A percentile compares a stretch with the other conserved stretches of the same genome.
phyloP scores from a whole-genome alignment of 2,113 vertebrate species.

The Seriola dumerili region DNA sequence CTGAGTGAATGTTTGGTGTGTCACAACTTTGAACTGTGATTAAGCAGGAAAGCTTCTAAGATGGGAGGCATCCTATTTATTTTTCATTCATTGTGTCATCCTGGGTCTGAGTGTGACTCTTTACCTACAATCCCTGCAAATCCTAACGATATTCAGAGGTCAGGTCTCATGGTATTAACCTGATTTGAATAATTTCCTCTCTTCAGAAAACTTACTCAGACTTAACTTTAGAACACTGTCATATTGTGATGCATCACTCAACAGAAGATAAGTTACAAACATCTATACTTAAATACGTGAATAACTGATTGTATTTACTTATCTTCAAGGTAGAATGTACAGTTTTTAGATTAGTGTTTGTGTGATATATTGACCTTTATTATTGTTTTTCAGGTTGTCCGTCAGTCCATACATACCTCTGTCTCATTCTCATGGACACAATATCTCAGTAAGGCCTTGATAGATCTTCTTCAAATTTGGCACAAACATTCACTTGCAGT shows the following conservation, averaged over 20 bases:
- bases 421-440: too few species aligned
- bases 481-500: too few species aligned
- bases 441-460: too few species aligned
- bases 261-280: too few species aligned
- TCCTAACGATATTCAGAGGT: neutral
- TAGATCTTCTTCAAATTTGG: too few species aligned
- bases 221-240: constrained; percentile 1
- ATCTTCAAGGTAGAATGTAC: too few species aligned
- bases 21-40: constrained; percentile 25
- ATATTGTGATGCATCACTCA: neutral
- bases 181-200: constrained; percentile 16
- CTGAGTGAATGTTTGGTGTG: constrained; percentile 25
- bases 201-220: neutral
- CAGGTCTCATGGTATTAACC: constrained; percentile 7
- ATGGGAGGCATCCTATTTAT: constrained; percentile 14
- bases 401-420: too few species aligned
- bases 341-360: too few species aligned
- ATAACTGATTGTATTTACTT: too few species aligned
- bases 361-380: too few species aligned
- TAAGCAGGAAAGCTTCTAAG: constrained; percentile 27
- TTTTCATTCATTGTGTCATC: constrained; percentile 8
- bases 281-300: too few species aligned
- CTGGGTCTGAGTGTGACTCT: constrained; percentile 7
- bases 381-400: too few species aligned
- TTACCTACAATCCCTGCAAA: constrained; percentile 1